Conservation (phyloP, 2,888 invertebrate genomes). For the Hypselothyrea guttata region DNA sequence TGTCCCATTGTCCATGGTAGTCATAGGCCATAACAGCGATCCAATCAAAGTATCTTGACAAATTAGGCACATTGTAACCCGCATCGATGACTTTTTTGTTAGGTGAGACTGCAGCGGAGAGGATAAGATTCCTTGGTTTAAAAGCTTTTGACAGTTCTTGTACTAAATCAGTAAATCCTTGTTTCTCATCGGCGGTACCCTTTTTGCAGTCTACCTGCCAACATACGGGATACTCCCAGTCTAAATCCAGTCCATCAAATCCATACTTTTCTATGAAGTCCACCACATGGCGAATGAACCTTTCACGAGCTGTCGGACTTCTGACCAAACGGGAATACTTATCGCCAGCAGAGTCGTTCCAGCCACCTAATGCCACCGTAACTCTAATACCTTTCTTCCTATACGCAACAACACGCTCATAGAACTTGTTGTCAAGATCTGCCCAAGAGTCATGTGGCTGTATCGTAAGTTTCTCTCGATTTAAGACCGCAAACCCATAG, state of each 20-base stretch:
- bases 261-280: slow-evolving; percentile 90
- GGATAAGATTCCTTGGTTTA: slow-evolving; percentile 86
- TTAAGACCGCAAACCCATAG: slow-evolving; percentile 95
- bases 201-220: slow-evolving; percentile 94
- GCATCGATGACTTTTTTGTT: slow-evolving; percentile 91
- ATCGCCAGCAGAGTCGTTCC: slow-evolving; percentile 96
- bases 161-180: slow-evolving; percentile 89
- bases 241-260: slow-evolving; percentile 95
- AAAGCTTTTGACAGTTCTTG: slow-evolving; percentile 89
- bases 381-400: slow-evolving; percentile 90
- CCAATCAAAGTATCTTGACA: slow-evolving; percentile 92
- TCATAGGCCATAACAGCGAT: slow-evolving; percentile 96
- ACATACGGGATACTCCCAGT: slow-evolving; percentile 97
- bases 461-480: slow-evolving; percentile 88
- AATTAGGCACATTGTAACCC: slow-evolving; percentile 90
- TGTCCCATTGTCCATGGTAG: slow-evolving; percentile 96
- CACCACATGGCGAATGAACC: slow-evolving; percentile 89
- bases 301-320: slow-evolving; percentile 86
- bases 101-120: slow-evolving; percentile 93
- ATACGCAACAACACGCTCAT: slow-evolving; percentile 90
- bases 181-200: slow-evolving; percentile 91
- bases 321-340: slow-evolving; percentile 93
- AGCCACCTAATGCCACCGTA: slow-evolving; percentile 94
- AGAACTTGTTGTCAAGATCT: slow-evolving; percentile 95
- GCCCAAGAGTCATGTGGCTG: slow-evolving; percentile 95